Evolutionary conservation across 2,888 invertebrate species (phyloP).

Genomic region (Serripes groenlandicus): DNA sequence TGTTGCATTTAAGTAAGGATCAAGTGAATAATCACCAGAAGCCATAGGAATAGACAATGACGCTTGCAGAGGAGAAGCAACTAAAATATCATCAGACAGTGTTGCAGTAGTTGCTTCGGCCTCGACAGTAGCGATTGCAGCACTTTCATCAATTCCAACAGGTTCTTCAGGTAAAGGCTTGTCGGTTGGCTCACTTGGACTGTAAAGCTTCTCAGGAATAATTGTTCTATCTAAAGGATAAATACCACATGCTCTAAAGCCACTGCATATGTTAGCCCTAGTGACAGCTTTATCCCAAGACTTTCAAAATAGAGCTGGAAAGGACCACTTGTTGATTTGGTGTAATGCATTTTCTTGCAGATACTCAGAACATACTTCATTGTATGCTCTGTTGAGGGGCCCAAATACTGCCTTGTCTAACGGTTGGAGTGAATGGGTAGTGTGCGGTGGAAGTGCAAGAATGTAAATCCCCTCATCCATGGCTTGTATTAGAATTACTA

Average conservation of each 20-base stretch:
- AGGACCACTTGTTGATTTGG: slow-evolving; percentile 51
- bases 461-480: slow-evolving; percentile 52
- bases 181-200: not conserved
- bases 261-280: slow-evolving; percentile 45
- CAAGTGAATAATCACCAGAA: not conserved
- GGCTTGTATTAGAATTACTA: slow-evolving; percentile 60
- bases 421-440: slow-evolving; percentile 52
- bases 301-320: slow-evolving; percentile 40
- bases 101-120: not conserved
- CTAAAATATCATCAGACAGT: not conserved
- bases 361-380: slow-evolving; percentile 50
- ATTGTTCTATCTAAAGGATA: slow-evolving; percentile 33
- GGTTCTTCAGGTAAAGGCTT: not conserved
- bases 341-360: slow-evolving; percentile 28
- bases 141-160: not conserved
- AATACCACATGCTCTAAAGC: slow-evolving; percentile 54
- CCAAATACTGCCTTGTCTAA: slow-evolving; percentile 54
- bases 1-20: not conserved
- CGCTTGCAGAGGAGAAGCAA: not conserved
- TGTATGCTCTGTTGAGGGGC: slow-evolving; percentile 44
- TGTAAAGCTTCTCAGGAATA: slow-evolving; percentile 5
- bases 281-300: slow-evolving; percentile 55
- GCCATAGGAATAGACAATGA: not conserved
- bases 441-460: slow-evolving; percentile 59
- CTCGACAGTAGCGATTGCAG: not conserved